phyloP scores from a whole-genome alignment of 1,140 invertebrate genomes.

The Meloidogyne floridensis region DNA sequence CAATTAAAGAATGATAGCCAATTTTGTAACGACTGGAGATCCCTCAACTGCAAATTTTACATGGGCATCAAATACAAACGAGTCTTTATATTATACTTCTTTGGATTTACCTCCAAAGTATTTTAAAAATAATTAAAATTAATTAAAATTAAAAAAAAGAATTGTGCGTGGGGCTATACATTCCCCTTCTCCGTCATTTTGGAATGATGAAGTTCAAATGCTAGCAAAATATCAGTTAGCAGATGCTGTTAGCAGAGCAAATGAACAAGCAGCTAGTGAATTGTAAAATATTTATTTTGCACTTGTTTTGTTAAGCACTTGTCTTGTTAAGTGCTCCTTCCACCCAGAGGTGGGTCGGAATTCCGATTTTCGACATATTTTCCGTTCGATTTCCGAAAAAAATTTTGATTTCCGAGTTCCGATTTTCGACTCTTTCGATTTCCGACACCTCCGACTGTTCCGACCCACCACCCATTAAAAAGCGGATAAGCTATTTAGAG shows the following conservation, averaged over 20 bases:
- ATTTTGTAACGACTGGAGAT: conserved; percentile 58
- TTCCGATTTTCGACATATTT: too few species aligned
- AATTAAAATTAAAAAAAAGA: conserved; percentile 38
- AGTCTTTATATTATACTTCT: conserved; percentile 52
- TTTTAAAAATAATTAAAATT: neutral
- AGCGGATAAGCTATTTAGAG: too few species aligned
- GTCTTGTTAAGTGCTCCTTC: too few species aligned
- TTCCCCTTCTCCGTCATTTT: conserved; percentile 58
- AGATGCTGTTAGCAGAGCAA: conserved; percentile 26
- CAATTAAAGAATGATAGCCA: conserved; percentile 58
- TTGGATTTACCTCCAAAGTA: conserved; percentile 61
- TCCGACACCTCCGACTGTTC: too few species aligned
- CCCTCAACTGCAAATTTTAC: conserved; percentile 60
- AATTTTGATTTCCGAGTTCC: too few species aligned
- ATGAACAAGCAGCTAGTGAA: conserved; percentile 53
- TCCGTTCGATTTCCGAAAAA: too few species aligned
- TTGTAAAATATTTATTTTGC: conserved; percentile 18
- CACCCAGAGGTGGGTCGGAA: too few species aligned
- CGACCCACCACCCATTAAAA: too few species aligned
- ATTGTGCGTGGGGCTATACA: conserved; percentile 58
- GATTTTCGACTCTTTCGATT: too few species aligned
- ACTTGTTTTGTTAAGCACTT: too few species aligned
- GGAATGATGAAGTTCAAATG: conserved; percentile 63
- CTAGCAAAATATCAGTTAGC: conserved; percentile 48
- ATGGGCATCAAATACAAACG: conserved; percentile 52